Evolutionary conservation across 2,797 vertebrate species (phyloP).

Genomic region (Megalops cyprinoides): DNA sequence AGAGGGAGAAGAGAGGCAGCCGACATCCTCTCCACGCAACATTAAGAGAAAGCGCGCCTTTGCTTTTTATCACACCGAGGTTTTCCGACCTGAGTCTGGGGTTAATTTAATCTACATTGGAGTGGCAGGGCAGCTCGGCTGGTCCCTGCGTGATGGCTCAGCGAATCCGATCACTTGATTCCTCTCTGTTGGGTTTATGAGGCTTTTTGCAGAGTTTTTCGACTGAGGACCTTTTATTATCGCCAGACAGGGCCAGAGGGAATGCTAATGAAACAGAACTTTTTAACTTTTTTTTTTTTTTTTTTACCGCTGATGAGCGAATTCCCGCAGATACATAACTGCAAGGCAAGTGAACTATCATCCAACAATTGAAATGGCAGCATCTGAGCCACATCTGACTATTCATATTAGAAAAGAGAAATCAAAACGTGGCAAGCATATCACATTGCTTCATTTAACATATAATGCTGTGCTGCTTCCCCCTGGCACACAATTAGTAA

Average conservation of each 20-base stretch:
- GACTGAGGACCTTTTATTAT: slow-evolving; percentile 10
- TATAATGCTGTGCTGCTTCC: background rate
- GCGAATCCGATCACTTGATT: background rate
- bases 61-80: background rate
- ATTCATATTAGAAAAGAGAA: too few relatives aligned
- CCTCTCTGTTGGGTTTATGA: background rate
- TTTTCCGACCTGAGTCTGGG: slow-evolving; percentile 53
- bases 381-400: too few relatives aligned
- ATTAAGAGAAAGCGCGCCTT: slow-evolving; percentile 56
- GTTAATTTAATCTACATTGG: slow-evolving; percentile 53
- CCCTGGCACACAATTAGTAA: background rate
- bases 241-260: background rate
- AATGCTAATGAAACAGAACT: slow-evolving; percentile 24
- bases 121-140: slow-evolving; percentile 46
- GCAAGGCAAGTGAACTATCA: background rate
- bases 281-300: background rate
- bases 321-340: background rate
- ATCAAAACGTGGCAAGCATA: too few relatives aligned
- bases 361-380: background rate
- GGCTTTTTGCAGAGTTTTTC: background rate
- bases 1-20: slow-evolving; percentile 44
- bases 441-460: background rate
- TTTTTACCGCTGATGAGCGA: too few relatives aligned
- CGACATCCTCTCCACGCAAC: slow-evolving; percentile 68
- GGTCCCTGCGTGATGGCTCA: slow-evolving; percentile 18